A percentile compares a stretch with the other conserved stretches of the same genome.
Conservation (phyloP, 2,113 vertebrate genomes). For the Rhinopomastus cyanomelas region DNA sequence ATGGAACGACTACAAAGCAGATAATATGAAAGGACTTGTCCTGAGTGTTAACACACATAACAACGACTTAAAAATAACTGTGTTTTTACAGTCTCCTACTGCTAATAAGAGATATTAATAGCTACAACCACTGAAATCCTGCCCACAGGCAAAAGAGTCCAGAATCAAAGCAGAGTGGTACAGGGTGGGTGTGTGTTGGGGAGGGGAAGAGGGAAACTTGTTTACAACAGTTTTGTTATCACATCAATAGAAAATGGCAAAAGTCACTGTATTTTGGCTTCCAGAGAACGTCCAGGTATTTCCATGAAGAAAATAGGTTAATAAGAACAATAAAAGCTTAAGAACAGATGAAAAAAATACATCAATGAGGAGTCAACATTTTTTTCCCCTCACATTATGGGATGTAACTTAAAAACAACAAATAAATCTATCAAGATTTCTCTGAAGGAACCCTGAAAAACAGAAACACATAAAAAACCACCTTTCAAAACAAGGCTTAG, state of each 20-base stretch:
- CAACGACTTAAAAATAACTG: not conserved
- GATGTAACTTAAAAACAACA: not conserved
- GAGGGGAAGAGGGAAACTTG: not conserved
- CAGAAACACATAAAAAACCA: not conserved
- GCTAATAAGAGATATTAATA: conserved; percentile 7
- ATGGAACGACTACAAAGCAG: not conserved
- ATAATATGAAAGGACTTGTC: not conserved
- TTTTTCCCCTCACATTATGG: not conserved
- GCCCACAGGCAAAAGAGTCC: not conserved
- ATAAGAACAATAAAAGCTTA: not conserved
- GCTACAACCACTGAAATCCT: not conserved
- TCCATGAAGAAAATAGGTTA: not conserved
- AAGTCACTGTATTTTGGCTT: not conserved
- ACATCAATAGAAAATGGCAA: not conserved
- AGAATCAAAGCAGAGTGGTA: not conserved
- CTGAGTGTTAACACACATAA: not conserved
- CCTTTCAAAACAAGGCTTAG: not conserved
- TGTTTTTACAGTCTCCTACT: not conserved
- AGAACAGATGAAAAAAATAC: not conserved
- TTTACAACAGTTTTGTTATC: not conserved
- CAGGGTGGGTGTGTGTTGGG: not conserved
- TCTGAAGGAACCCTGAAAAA: not conserved
- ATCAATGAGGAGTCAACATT: not conserved
- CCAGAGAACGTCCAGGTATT: not conserved
- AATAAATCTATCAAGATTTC: not conserved